Evolutionary conservation across 2,888 invertebrate species (phyloP).

Genomic region (Athalia circularis): DNA sequence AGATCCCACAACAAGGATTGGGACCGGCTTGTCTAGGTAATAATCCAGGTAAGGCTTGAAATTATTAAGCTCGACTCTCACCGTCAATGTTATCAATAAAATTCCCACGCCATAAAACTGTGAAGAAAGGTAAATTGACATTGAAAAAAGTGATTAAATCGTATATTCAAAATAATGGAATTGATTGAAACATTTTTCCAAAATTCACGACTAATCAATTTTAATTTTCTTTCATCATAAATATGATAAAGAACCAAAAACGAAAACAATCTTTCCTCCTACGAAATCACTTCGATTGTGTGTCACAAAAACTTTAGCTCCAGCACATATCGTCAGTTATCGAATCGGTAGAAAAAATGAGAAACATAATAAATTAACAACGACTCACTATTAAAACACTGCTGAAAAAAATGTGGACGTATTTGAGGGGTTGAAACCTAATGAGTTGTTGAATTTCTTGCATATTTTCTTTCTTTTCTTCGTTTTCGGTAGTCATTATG

Average conservation of each 20-base stretch:
- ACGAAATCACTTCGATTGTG: no score
- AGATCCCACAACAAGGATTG: slow-evolving; percentile 21
- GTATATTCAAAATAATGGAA: no score
- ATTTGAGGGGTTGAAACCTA: slow-evolving; percentile 11
- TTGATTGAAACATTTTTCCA: no score
- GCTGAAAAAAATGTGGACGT: slow-evolving; percentile 22
- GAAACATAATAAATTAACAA: not conserved
- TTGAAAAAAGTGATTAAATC: not conserved
- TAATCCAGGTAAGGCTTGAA: slow-evolving; percentile 23
- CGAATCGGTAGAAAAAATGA: not conserved
- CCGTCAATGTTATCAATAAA: slow-evolving; percentile 18
- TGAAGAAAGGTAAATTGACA: not conserved
- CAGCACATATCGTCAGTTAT: not conserved
- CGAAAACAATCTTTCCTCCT: no score
- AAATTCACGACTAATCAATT: no score
- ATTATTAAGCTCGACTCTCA: not conserved
- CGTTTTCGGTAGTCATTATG: not conserved
- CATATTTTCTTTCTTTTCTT: not conserved
- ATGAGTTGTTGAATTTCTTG: not conserved
- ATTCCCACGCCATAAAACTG: slow-evolving; percentile 28
- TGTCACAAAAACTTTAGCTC: no score
- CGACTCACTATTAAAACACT: slow-evolving; percentile 6
- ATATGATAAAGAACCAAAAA: no score
- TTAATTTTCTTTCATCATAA: no score
- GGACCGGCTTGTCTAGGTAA: slow-evolving; percentile 36